A percentile compares a stretch with the other conserved stretches of the same genome.
phyloP scores from a whole-genome alignment of 2,113 vertebrate species.

The Phaethon lepturus region DNA sequence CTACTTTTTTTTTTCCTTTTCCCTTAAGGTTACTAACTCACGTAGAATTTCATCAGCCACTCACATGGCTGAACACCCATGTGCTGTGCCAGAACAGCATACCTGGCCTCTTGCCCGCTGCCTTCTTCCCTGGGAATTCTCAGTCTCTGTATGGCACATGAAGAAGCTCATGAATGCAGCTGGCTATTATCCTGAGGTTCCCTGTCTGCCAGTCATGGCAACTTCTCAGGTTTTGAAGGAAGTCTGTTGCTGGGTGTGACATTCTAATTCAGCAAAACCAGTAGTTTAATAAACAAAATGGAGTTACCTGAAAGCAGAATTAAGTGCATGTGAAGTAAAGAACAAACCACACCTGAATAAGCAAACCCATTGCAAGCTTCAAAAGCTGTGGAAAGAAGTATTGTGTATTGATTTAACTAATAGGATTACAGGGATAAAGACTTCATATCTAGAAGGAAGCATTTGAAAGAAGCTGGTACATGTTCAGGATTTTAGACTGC shows the following conservation, averaged over 20 bases:
- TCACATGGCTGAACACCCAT: rapidly evolving
- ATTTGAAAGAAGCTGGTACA: neutral
- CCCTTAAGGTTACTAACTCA: neutral
- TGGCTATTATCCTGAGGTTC: neutral
- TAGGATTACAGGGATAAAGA: neutral
- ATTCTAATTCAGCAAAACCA: neutral
- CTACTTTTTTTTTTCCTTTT: neutral
- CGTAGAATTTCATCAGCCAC: neutral
- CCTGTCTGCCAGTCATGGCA: neutral
- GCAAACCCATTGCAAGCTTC: neutral
- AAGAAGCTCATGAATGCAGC: neutral
- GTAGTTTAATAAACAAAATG: neutral
- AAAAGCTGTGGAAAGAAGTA: neutral
- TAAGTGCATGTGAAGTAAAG: neutral
- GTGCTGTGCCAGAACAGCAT: neutral
- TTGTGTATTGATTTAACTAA: neutral
- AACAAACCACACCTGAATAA: neutral
- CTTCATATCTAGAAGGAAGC: neutral
- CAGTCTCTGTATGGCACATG: neutral
- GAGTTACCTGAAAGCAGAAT: neutral
- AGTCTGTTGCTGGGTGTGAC: neutral
- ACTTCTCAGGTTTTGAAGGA: neutral
- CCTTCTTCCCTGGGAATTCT: neutral
- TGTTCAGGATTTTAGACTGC: neutral
- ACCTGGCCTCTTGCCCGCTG: neutral